A percentile compares a stretch with the other conserved stretches of the same genome.
These are phyloP conservation scores for Bombus fervidus DNA, from an alignment of 1,140 invertebrate genomes.

Conservation along the genomic window DNA sequence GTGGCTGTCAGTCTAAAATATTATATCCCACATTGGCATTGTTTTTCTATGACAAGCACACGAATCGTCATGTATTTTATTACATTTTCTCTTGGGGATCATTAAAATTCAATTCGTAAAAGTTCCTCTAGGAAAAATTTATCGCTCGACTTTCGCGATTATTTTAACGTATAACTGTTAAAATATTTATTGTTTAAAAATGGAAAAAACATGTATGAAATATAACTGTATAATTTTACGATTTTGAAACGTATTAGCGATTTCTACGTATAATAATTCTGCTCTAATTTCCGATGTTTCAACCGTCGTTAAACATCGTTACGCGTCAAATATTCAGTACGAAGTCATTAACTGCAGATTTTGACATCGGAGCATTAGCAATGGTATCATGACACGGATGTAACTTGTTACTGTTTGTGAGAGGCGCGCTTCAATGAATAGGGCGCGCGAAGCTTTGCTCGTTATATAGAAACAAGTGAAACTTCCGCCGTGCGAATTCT, in stretches of 20 bases:
- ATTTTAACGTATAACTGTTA: too few relatives aligned
- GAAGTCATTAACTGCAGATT: background rate
- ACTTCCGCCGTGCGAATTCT: slow-evolving; percentile 17
- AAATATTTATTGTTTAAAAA: too few relatives aligned
- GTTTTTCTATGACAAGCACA: too few relatives aligned
- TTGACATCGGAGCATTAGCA: background rate
- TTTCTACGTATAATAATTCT: background rate
- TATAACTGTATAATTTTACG: too few relatives aligned
- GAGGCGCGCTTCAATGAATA: background rate
- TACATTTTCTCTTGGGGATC: too few relatives aligned
- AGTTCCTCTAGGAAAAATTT: background rate
- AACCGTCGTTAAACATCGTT: background rate
- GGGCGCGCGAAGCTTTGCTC: background rate
- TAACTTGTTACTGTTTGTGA: background rate
- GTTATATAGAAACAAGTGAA: slow-evolving; percentile 34
- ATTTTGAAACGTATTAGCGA: too few relatives aligned
- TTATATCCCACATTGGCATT: too few relatives aligned
- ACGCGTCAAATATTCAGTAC: too few relatives aligned
- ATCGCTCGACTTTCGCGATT: too few relatives aligned
- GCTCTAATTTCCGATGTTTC: background rate
- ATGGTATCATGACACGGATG: slow-evolving; percentile 2
- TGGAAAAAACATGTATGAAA: too few relatives aligned
- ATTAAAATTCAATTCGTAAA: background rate
- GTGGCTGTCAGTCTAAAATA: too few relatives aligned
- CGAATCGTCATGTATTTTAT: too few relatives aligned